Percentiles rank a stretch among this genome's conserved stretches.
Evolutionary conservation across 2,113 vertebrate species (phyloP).

Genomic region (Sebastes fasciatus): DNA sequence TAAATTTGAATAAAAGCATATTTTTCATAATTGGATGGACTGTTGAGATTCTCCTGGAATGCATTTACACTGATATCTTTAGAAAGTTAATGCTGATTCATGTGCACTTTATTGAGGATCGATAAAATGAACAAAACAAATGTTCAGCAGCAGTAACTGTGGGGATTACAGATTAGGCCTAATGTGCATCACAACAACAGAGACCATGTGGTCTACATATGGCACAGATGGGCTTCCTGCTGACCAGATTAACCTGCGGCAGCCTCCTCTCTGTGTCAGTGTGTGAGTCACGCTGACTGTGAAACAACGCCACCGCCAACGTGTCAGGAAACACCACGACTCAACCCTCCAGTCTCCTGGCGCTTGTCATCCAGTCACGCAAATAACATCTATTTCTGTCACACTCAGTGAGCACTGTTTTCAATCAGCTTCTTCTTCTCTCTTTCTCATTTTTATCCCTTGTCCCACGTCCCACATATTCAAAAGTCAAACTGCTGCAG

Average conservation of each 20-base stretch:
- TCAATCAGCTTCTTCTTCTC: not conserved
- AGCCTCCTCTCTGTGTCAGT: slow-evolving; percentile 14
- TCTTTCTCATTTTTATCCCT: too few species aligned
- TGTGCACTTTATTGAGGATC: not conserved
- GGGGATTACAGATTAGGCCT: slow-evolving; percentile 57
- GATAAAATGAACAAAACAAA: slow-evolving; percentile 4
- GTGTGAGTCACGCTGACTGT: slow-evolving; percentile 2
- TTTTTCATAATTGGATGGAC: too few species aligned
- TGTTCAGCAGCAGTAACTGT: slow-evolving; percentile 7
- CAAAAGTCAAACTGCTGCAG: too few species aligned
- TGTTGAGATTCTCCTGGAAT: too few species aligned
- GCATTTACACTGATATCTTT: not conserved
- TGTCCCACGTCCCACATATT: too few species aligned
- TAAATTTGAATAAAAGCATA: too few species aligned
- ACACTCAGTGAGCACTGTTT: not conserved
- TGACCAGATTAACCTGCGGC: slow-evolving; percentile 61
- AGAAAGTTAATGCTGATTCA: not conserved
- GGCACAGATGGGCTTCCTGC: slow-evolving; percentile 63
- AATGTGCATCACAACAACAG: slow-evolving; percentile 33
- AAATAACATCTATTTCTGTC: not conserved
- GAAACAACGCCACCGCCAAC: not conserved
- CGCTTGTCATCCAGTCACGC: not conserved
- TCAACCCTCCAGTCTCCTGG: not conserved
- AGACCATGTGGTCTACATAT: slow-evolving; percentile 62
- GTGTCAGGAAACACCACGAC: slow-evolving; percentile 21